phyloP scores from a whole-genome alignment of 2,113 vertebrate genomes.

The Orientallactaga bullata region DNA sequence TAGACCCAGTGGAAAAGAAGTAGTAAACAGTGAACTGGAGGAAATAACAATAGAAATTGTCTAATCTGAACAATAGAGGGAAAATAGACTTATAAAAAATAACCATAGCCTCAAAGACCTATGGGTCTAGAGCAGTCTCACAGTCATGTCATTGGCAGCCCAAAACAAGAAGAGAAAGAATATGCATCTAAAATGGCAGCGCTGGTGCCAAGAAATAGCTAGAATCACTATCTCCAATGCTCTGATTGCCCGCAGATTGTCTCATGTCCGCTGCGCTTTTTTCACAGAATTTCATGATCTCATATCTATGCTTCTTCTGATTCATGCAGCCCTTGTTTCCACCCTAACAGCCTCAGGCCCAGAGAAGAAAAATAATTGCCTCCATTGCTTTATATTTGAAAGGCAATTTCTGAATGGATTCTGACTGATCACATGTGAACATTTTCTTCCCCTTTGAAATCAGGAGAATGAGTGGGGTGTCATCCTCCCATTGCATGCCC shows the following conservation, averaged over 20 bases:
- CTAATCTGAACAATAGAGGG: not conserved
- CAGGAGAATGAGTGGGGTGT: not conserved
- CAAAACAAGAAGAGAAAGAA: not conserved
- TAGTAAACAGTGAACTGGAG: not conserved
- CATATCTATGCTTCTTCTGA: not conserved
- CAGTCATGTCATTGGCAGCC: not conserved
- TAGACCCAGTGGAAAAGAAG: not conserved
- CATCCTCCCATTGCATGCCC: too few species aligned
- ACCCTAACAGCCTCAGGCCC: not conserved
- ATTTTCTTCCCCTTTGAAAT: not conserved
- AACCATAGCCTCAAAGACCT: not conserved
- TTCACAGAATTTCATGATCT: not conserved
- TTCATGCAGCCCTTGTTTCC: not conserved
- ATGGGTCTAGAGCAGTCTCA: not conserved
- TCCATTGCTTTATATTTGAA: not conserved
- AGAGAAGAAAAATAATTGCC: not conserved
- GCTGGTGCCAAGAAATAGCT: not conserved
- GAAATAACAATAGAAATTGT: not conserved
- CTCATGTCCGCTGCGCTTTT: not conserved
- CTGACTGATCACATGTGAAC: not conserved
- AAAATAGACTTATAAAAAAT: not conserved
- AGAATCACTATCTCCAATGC: not conserved
- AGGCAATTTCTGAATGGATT: not conserved
- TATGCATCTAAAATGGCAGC: not conserved
- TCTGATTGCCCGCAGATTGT: not conserved